Evolutionary conservation across 2,888 invertebrate genomes (phyloP).

Genomic region (Protonemura montana): DNA sequence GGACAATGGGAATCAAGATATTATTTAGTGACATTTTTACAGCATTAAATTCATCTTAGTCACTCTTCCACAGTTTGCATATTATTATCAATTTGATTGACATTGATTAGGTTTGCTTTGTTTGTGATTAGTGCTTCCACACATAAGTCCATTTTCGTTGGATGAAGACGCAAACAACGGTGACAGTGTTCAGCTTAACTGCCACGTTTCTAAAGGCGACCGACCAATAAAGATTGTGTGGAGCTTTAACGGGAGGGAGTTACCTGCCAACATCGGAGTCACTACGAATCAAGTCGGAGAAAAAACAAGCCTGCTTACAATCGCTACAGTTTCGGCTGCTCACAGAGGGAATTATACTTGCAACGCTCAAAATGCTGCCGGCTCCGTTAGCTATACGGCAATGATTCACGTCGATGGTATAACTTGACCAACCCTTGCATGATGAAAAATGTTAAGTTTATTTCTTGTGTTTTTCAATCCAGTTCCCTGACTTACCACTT

Average conservation of each 20-base stretch:
- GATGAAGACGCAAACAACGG: slow-evolving; percentile 54
- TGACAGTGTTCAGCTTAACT: slow-evolving; percentile 55
- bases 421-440: slow-evolving; percentile 53
- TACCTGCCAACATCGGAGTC: slow-evolving; percentile 55
- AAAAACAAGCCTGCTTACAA: slow-evolving; percentile 59
- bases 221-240: slow-evolving; percentile 53
- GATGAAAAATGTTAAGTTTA: slow-evolving; percentile 36
- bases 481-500: not conserved
- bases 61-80: not conserved
- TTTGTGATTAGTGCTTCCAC: slow-evolving; percentile 64
- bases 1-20: not conserved
- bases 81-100: not conserved
- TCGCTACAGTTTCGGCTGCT: slow-evolving; percentile 59
- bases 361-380: slow-evolving; percentile 56
- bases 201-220: slow-evolving; percentile 56
- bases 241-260: slow-evolving; percentile 53
- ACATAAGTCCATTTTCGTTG: slow-evolving; percentile 54
- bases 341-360: slow-evolving; percentile 60
- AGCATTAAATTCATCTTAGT: not conserved
- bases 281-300: slow-evolving; percentile 57
- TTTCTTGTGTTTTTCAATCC: slow-evolving; percentile 18
- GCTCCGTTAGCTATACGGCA: slow-evolving; percentile 55
- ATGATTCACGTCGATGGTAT: slow-evolving; percentile 57
- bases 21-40: not conserved
- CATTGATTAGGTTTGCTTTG: not conserved